Conservation (phyloP, 1,140 invertebrate species). For the Drosophila rufa region DNA sequence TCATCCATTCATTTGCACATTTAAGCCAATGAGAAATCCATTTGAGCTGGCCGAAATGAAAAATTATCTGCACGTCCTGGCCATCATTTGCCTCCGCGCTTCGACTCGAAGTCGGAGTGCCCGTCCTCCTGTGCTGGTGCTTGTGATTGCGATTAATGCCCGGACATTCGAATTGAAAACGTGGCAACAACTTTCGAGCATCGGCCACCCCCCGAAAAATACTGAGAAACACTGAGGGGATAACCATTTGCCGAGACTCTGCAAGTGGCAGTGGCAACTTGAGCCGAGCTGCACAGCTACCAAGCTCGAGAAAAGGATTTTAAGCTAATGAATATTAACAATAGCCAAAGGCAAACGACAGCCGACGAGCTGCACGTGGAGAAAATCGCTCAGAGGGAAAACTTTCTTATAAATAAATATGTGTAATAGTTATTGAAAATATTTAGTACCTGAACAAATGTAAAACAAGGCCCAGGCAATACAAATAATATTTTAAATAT, state of each 20-base stretch:
- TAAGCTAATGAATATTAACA: constrained; percentile 77
- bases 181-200: constrained; percentile 31
- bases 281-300: constrained; percentile 49
- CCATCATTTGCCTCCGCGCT: constrained; percentile 6
- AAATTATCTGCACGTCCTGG: constrained; percentile 66
- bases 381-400: no score
- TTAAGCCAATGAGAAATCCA: constrained; percentile 55
- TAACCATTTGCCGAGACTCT: constrained; percentile 7
- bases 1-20: constrained; percentile 42
- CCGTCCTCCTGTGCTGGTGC: neutral
- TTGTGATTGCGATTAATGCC: constrained; percentile 76
- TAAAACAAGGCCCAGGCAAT: no score
- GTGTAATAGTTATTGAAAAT: no score
- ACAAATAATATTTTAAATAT: no score
- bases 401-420: no score
- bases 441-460: no score
- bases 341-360: constrained; percentile 24
- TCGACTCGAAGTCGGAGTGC: neutral
- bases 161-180: constrained; percentile 39
- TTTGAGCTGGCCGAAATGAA: constrained; percentile 60
- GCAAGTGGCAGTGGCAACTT: constrained; percentile 33
- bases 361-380: no score
- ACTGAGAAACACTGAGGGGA: neutral
- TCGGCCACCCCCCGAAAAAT: neutral
- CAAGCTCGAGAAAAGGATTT: constrained; percentile 71